These are phyloP conservation scores for Jacana jacana DNA, from an alignment of 2,113 vertebrate genomes.

Conservation along the genomic window DNA sequence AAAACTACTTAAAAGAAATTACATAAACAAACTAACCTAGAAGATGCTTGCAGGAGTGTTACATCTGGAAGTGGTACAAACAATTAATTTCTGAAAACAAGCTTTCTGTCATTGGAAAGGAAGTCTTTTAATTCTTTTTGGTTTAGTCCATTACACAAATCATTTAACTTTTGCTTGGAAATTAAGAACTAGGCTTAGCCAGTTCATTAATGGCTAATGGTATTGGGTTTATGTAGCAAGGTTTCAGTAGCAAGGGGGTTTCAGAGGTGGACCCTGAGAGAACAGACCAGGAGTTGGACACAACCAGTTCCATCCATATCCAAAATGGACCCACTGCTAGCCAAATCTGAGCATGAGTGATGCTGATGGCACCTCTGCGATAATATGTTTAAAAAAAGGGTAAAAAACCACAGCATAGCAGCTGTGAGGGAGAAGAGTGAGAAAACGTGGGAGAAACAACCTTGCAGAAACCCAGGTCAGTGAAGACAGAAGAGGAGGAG, in stretches of 20 bases:
- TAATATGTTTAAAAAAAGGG: no score
- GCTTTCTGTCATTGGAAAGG: neutral
- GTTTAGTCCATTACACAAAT: neutral
- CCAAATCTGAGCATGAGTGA: no score
- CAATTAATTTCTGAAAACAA: neutral
- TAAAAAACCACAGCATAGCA: no score
- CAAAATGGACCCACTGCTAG: no score
- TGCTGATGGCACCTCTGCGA: no score
- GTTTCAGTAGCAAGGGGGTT: neutral
- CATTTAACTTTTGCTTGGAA: neutral
- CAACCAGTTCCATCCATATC: no score
- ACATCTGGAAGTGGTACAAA: neutral
- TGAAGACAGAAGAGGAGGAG: no score
- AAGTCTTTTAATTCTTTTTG: neutral
- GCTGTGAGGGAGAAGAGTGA: no score
- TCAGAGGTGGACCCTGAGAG: neutral
- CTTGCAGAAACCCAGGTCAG: no score
- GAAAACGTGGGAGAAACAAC: no score
- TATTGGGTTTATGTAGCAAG: neutral
- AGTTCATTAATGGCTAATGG: neutral
- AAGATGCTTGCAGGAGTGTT: neutral
- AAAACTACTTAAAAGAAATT: slow-evolving; percentile 18
- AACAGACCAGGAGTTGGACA: no score
- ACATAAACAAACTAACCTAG: neutral
- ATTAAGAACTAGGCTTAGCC: neutral